Evolutionary conservation across 1,140 invertebrate genomes (phyloP).

Genomic region (Acromyrmex heyeri): DNA sequence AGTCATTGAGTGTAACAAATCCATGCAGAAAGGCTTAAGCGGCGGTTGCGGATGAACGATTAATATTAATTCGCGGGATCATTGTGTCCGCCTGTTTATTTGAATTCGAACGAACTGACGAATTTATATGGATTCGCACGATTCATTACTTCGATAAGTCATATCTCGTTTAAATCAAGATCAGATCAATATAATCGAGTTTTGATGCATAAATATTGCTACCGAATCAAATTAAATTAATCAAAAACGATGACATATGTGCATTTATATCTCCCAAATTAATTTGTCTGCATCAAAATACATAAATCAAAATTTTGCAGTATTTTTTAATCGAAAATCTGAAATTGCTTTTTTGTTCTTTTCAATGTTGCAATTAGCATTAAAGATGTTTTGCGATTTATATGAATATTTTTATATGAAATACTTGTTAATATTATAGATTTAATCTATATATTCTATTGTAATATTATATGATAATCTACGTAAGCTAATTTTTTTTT

Average conservation of each 20-base stretch:
- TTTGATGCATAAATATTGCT: conserved; percentile 31
- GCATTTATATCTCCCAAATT: conserved; percentile 2
- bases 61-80: conserved; percentile 56
- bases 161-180: conserved; percentile 55
- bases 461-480: neutral
- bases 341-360: neutral
- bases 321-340: neutral
- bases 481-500: neutral
- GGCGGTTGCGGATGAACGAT: conserved; percentile 32
- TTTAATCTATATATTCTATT: neutral
- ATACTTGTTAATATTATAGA: neutral
- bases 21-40: conserved; percentile 53
- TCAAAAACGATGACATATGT: conserved; percentile 36
- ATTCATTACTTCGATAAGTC: conserved; percentile 57
- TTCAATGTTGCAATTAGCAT: neutral
- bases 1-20: conserved; percentile 54
- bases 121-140: conserved; percentile 49
- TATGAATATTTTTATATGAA: neutral
- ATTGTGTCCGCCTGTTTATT: conserved; percentile 54
- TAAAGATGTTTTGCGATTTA: neutral
- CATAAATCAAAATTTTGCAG: conserved; percentile 13
- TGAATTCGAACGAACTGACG: conserved; percentile 30
- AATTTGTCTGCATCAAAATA: conserved; percentile 36
- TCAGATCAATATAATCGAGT: conserved; percentile 49
- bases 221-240: conserved; percentile 45